These are phyloP conservation scores for Embiotoca jacksoni DNA, from an alignment of 2,113 vertebrate species.

Conservation along the genomic window DNA sequence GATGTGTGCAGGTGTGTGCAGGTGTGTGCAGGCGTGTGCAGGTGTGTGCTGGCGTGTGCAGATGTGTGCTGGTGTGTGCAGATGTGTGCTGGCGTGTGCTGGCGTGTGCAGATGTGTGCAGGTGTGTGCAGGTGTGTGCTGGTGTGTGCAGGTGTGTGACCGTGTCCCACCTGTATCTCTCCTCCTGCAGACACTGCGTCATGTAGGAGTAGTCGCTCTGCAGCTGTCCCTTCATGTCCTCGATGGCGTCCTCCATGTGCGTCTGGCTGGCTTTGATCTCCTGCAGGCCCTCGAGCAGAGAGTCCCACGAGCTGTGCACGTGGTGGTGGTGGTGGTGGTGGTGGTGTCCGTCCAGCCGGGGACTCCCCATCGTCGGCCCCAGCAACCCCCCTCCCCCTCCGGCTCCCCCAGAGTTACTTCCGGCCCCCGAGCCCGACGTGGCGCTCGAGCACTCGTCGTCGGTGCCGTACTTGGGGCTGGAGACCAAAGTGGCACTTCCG, in stretches of 20 bases:
- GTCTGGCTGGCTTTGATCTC: slow-evolving; percentile 96
- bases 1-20: too few relatives aligned
- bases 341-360: slow-evolving; percentile 91
- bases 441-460: slow-evolving; percentile 97
- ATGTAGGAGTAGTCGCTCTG: slow-evolving; percentile 97
- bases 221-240: slow-evolving; percentile 95
- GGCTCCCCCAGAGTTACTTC: slow-evolving; percentile 91
- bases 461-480: slow-evolving; percentile 97
- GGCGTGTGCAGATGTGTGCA: too few relatives aligned
- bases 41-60: too few relatives aligned
- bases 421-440: slow-evolving; percentile 90
- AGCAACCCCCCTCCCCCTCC: slow-evolving; percentile 79
- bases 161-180: slow-evolving; percentile 84
- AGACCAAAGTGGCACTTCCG: slow-evolving; percentile 95
- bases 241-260: slow-evolving; percentile 95
- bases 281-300: slow-evolving; percentile 93
- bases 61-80: too few relatives aligned
- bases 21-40: too few relatives aligned
- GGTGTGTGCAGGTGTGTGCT: too few relatives aligned
- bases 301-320: slow-evolving; percentile 89
- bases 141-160: neutral
- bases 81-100: too few relatives aligned
- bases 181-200: slow-evolving; percentile 98
- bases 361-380: slow-evolving; percentile 88
- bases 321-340: slow-evolving; percentile 88